These are phyloP conservation scores for Danaus melanippus DNA, from an alignment of 1,140 invertebrate species.

Conservation along the genomic window DNA sequence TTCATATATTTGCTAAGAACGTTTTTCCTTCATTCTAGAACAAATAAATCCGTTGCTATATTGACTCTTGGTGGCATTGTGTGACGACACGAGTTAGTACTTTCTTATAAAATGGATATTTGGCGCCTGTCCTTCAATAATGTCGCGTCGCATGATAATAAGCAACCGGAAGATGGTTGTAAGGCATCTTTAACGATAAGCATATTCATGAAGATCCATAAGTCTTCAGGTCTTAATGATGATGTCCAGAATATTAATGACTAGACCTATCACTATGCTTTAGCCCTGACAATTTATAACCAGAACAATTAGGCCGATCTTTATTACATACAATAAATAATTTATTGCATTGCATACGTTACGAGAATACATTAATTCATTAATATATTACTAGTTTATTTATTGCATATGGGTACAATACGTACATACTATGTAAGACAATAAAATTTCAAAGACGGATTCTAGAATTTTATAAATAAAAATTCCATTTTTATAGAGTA, in stretches of 20 bases:
- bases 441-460: too few species aligned
- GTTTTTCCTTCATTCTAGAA: conserved; percentile 19
- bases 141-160: conserved; percentile 3
- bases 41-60: conserved; percentile 28
- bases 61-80: conserved; percentile 22
- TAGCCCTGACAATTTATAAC: not conserved
- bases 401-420: too few species aligned
- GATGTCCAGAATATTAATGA: conserved; percentile 18
- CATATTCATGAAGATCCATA: too few species aligned
- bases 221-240: conserved; percentile 11
- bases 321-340: too few species aligned
- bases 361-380: too few species aligned
- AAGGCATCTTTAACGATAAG: too few species aligned
- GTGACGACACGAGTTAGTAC: conserved; percentile 12
- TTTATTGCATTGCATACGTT: too few species aligned
- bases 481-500: too few species aligned
- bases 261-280: conserved; percentile 5
- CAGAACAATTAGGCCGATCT: too few species aligned
- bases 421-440: too few species aligned
- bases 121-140: conserved; percentile 1
- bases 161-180: conserved; percentile 6
- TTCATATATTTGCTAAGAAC: conserved; percentile 17
- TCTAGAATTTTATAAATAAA: too few species aligned
- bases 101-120: conserved; percentile 6
- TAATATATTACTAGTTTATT: too few species aligned